Evolutionary conservation across 2,797 vertebrate genomes (phyloP).

Genomic region (Enteromius viviparus): DNA sequence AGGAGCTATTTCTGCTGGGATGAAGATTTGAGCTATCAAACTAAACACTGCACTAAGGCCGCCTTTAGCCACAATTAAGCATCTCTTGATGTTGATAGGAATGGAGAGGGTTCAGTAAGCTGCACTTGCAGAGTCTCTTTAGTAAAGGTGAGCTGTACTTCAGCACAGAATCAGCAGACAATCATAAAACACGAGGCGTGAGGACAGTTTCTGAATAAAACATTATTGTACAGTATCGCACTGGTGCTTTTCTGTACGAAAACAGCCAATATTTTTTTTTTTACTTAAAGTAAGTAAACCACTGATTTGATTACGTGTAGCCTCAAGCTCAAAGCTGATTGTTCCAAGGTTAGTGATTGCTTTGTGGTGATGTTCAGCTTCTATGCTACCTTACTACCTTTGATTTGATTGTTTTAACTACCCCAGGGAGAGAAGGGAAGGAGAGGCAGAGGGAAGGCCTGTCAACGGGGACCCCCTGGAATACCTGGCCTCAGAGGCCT

Average conservation of each 20-base stretch:
- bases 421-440: slow-evolving; percentile 81
- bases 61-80: slow-evolving; percentile 72
- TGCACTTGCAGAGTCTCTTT: slow-evolving; percentile 42
- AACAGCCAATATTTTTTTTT: not conserved
- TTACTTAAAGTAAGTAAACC: not conserved
- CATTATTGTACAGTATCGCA: not conserved
- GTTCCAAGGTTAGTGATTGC: not conserved
- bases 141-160: slow-evolving; percentile 17
- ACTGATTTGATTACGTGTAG: not conserved
- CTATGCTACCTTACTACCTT: not conserved
- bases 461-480: slow-evolving; percentile 77
- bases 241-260: not conserved
- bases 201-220: not conserved
- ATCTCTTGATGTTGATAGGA: slow-evolving; percentile 63
- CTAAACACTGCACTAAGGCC: slow-evolving; percentile 70
- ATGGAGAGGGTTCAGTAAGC: slow-evolving; percentile 58
- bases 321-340: not conserved
- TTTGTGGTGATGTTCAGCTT: not conserved
- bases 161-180: slow-evolving; percentile 7
- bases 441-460: slow-evolving; percentile 78
- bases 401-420: not conserved
- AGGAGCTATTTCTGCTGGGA: slow-evolving; percentile 67
- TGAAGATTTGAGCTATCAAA: slow-evolving; percentile 64
- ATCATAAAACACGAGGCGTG: not conserved
- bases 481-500: slow-evolving; percentile 77